A percentile compares a stretch with the other conserved stretches of the same genome.
Evolutionary conservation across 1,140 invertebrate genomes (phyloP).

Genomic region (Pemphigus obesinymphae): DNA sequence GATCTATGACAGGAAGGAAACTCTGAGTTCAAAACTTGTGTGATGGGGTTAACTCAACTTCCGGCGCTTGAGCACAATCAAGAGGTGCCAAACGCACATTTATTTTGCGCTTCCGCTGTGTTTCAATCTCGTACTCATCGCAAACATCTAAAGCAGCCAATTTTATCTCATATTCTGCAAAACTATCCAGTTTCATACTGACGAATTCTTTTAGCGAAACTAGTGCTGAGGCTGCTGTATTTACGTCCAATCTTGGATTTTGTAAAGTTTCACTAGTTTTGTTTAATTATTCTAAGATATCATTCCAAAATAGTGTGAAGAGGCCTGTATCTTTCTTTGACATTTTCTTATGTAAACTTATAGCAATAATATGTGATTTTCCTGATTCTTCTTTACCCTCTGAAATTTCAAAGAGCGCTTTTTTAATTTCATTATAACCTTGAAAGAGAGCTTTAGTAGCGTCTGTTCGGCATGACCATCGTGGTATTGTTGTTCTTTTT

Average conservation of each 20-base stretch:
- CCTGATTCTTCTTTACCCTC: conserved; percentile 43
- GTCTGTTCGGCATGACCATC: too few species aligned
- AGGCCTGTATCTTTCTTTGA: conserved; percentile 26
- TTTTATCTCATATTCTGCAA: conserved; percentile 36
- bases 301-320: conserved; percentile 39
- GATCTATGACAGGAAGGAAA: conserved; percentile 41
- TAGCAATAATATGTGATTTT: conserved; percentile 43
- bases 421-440: too few species aligned
- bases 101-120: conserved; percentile 29
- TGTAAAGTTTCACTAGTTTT: conserved; percentile 44
- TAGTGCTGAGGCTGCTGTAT: too few species aligned
- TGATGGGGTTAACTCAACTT: conserved; percentile 24
- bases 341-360: conserved; percentile 44
- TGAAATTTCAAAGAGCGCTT: conserved; percentile 36
- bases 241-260: conserved; percentile 39
- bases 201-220: too few species aligned
- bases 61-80: too few species aligned
- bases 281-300: conserved; percentile 41
- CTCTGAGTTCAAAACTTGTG: conserved; percentile 33
- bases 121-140: too few species aligned
- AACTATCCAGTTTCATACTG: not conserved
- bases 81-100: conserved; percentile 16
- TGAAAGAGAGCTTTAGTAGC: too few species aligned
- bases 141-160: conserved; percentile 43
- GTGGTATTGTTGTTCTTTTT: too few species aligned